Evolutionary conservation across 2,113 vertebrate species (phyloP).

Genomic region (Xiphorhynchus elegans): DNA sequence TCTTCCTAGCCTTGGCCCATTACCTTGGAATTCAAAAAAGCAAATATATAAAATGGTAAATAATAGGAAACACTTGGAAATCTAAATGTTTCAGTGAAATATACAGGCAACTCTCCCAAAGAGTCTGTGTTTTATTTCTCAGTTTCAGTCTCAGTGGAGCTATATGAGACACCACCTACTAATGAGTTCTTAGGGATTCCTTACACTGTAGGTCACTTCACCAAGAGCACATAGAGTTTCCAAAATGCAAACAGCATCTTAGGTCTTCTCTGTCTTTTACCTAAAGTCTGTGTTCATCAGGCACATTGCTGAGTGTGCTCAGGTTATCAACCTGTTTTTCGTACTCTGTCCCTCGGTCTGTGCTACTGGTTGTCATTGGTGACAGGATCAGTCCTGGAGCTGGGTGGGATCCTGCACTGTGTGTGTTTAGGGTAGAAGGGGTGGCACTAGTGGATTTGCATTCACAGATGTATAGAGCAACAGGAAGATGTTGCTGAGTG

Average conservation of each 20-base stretch:
- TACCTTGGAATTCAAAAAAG: constrained; percentile 45
- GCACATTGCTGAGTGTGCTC: background rate
- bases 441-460: background rate
- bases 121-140: constrained; percentile 21
- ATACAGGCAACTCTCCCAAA: constrained; percentile 25
- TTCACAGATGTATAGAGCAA: background rate
- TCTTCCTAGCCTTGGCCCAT: constrained; percentile 48
- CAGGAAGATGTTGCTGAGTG: background rate
- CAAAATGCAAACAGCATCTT: background rate
- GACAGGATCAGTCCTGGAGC: background rate
- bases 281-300: background rate
- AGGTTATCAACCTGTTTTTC: background rate
- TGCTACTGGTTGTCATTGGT: background rate
- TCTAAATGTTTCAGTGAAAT: constrained; percentile 30
- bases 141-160: constrained; percentile 28
- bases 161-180: constrained; percentile 48
- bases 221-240: background rate
- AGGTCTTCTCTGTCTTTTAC: background rate
- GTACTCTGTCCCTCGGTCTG: background rate
- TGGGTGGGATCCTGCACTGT: background rate
- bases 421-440: background rate
- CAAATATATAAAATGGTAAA: constrained; percentile 59
- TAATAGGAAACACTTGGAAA: constrained; percentile 59
- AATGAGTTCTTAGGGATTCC: constrained; percentile 59
- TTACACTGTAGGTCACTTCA: constrained; percentile 44